Evolutionary conservation across 2,797 vertebrate genomes (phyloP), one percentile per base, ranked within the genome.

Genomic region (Bradypodion pumilum): DNA sequence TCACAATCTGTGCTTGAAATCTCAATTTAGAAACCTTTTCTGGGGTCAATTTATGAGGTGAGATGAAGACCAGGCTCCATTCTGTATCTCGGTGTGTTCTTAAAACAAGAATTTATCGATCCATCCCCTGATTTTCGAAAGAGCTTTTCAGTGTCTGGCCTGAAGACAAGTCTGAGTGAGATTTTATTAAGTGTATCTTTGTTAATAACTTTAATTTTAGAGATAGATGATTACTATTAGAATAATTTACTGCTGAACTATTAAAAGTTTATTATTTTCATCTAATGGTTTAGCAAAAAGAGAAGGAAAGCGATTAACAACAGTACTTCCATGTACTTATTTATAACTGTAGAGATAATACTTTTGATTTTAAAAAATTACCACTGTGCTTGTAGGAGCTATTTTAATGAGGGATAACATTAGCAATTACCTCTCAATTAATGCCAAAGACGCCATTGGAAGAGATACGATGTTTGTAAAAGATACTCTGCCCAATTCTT

Each of bases 121-220:
- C 68, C 66, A 29, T 42, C 59, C 52, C 35, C 40, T 56, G 62
- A 49, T 72, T 62, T 40, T 40, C 75, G 40, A 63, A 78, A 52
- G 66, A 78, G 68, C 40, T 84, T 29, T n/a, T 73, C 29, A 40
- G 42, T 42, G 40, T 83, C 46, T 78, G 65, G 74, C 74, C 63
- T 4, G 29, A 35, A 83, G 82, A 65, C 65, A 78, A 77, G 6
- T 40, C 25, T 77, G 52, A 63, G 15, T 78, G 75, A 52, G 75
- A 77, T 70, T 83, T 83, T 77, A 83, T 83, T 83, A 83, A 78
- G 75, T 84, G 68, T 73, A 63, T 70, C 76, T 1, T 2, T 23
- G 29, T 70, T 83, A 78, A 84, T 84, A 84, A 84, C 68, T 72
- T 84, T 84, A 84, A 84, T 84, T 84, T 84, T 35, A 78, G 56